These are phyloP conservation scores for human (Homo sapiens) DNA, from an alignment of 2,113 vertebrate genomes.

Conservation along the genomic window DNA sequence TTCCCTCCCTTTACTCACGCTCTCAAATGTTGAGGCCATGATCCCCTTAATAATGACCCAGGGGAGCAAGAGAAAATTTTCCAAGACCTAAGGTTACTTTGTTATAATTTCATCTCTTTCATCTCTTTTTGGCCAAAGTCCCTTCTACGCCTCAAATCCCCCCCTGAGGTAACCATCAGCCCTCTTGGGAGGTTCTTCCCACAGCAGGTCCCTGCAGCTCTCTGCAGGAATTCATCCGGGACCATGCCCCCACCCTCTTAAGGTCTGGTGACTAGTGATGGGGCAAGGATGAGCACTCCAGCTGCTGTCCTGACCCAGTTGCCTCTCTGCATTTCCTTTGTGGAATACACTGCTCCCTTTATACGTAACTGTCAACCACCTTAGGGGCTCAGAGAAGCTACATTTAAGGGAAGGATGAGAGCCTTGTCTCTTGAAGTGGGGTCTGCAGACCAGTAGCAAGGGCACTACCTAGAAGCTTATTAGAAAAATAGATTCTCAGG, in stretches of 20 bases:
- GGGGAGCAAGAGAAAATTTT: slow-evolving; percentile 47
- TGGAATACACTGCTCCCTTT: background rate
- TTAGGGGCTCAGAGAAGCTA: background rate
- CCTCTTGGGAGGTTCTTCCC: too few species aligned
- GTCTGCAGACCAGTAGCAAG: background rate
- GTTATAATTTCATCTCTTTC: slow-evolving; percentile 44
- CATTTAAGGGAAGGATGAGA: background rate
- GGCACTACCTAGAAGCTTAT: background rate
- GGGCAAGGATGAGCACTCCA: background rate
- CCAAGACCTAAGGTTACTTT: slow-evolving; percentile 39
- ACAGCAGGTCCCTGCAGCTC: background rate
- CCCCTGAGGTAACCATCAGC: background rate
- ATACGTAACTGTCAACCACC: background rate
- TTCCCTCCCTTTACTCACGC: background rate
- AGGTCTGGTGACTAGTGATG: background rate
- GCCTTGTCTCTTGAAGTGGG: background rate
- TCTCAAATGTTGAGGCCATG: background rate
- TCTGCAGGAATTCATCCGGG: accelerated
- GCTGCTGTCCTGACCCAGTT: background rate
- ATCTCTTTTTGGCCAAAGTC: background rate
- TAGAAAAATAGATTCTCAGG: background rate
- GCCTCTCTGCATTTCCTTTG: background rate
- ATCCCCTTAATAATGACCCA: slow-evolving; percentile 23
- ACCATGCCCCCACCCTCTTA: background rate
- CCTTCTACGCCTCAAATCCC: background rate